Conservation (phyloP, 2,888 invertebrate species). For the Chymomyza procnemis region DNA sequence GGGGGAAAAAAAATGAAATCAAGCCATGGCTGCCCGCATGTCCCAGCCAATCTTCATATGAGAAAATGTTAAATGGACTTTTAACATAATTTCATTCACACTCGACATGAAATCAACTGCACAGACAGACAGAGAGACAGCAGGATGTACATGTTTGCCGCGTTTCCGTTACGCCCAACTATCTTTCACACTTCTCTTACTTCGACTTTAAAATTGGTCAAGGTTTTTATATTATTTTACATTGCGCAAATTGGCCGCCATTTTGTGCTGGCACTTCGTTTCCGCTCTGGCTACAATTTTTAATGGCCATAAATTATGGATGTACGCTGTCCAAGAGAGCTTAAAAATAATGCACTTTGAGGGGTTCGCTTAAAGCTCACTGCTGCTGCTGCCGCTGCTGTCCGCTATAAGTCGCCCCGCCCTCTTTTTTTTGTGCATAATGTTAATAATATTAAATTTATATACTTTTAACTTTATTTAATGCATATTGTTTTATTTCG, state of each 20-base stretch:
- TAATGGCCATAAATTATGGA: slow-evolving; percentile 60
- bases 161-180: not conserved
- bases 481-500: not conserved
- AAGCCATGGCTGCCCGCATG: slow-evolving; percentile 5
- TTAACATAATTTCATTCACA: slow-evolving; percentile 50
- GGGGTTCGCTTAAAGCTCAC: slow-evolving; percentile 24
- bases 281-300: slow-evolving; percentile 37
- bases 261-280: slow-evolving; percentile 24
- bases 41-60: slow-evolving; percentile 5
- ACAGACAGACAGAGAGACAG: not conserved
- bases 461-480: slow-evolving; percentile 5
- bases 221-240: slow-evolving; percentile 34
- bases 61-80: slow-evolving; percentile 45
- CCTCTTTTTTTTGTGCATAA: too few species aligned
- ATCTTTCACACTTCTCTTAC: not conserved
- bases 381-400: not conserved
- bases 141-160: not conserved
- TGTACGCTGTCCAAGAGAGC: not conserved
- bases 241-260: slow-evolving; percentile 46
- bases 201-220: slow-evolving; percentile 51
- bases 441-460: slow-evolving; percentile 2
- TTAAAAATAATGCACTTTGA: slow-evolving; percentile 28
- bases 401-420: not conserved
- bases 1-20: slow-evolving; percentile 33
- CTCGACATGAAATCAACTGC: slow-evolving; percentile 11